These are phyloP conservation scores for Mirounga angustirostris DNA, from an alignment of 2,113 vertebrate genomes.

Conservation along the genomic window DNA sequence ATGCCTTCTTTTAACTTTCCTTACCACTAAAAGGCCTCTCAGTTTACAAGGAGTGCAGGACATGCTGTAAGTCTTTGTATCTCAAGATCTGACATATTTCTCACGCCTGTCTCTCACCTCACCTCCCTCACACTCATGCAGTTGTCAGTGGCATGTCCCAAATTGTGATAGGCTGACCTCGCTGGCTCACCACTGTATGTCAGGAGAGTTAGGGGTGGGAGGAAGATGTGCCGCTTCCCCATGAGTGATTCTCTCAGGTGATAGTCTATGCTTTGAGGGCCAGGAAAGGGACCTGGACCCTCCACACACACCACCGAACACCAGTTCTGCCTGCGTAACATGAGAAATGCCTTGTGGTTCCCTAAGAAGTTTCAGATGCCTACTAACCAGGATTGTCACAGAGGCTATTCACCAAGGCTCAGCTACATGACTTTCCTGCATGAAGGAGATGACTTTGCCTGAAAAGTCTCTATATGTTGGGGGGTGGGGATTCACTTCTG, in stretches of 20 bases:
- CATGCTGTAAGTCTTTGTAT: background rate
- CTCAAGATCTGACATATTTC: constrained; percentile 39
- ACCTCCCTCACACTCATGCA: constrained; percentile 26
- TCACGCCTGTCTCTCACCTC: constrained; percentile 43
- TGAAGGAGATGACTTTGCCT: constrained; percentile 35
- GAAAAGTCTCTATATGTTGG: constrained; percentile 5
- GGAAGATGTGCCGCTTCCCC: background rate
- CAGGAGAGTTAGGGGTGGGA: background rate
- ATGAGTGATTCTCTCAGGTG: background rate
- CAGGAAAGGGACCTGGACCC: background rate
- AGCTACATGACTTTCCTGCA: background rate
- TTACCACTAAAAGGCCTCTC: constrained; percentile 60
- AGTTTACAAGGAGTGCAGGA: background rate
- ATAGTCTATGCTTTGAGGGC: background rate
- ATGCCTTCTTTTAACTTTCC: constrained; percentile 76
- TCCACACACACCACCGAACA: background rate
- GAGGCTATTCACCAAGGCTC: background rate
- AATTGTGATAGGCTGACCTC: constrained; percentile 44
- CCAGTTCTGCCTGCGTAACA: background rate
- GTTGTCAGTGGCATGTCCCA: constrained; percentile 31
- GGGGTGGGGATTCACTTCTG: background rate
- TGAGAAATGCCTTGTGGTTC: background rate
- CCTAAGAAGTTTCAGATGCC: background rate
- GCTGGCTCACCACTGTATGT: background rate
- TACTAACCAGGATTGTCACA: background rate